Conservation (phyloP, 2,797 vertebrate species). For the Pangasius krempfi region DNA sequence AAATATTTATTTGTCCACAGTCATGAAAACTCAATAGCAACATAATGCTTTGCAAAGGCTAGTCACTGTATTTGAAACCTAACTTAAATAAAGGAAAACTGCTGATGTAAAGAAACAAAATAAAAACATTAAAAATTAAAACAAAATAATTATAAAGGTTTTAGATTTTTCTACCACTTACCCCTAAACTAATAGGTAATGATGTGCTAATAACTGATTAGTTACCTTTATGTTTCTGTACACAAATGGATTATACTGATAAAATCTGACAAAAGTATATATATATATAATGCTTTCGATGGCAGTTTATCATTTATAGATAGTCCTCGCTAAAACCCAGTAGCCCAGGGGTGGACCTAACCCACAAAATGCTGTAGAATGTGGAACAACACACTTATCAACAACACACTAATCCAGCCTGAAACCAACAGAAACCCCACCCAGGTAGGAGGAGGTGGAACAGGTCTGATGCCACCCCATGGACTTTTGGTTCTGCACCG, state of each 20-base stretch:
- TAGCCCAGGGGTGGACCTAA: not conserved
- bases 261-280: not conserved
- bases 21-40: not conserved
- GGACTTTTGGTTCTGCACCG: not conserved
- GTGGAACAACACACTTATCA: not conserved
- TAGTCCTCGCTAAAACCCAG: no score
- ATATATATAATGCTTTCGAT: not conserved
- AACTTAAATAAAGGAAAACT: not conserved
- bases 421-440: not conserved
- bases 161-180: not conserved
- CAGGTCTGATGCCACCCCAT: not conserved
- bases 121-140: no score
- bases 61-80: not conserved
- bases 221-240: not conserved
- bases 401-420: not conserved
- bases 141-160: not conserved
- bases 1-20: not conserved
- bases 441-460: not conserved
- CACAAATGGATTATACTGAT: not conserved
- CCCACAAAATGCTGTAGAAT: not conserved
- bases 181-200: not conserved
- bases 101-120: not conserved
- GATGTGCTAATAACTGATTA: not conserved
- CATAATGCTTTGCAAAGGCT: not conserved
- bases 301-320: not conserved